These are phyloP conservation scores for Machaerirhynchus nigripectus DNA, from an alignment of 2,113 vertebrate genomes.

Conservation along the genomic window DNA sequence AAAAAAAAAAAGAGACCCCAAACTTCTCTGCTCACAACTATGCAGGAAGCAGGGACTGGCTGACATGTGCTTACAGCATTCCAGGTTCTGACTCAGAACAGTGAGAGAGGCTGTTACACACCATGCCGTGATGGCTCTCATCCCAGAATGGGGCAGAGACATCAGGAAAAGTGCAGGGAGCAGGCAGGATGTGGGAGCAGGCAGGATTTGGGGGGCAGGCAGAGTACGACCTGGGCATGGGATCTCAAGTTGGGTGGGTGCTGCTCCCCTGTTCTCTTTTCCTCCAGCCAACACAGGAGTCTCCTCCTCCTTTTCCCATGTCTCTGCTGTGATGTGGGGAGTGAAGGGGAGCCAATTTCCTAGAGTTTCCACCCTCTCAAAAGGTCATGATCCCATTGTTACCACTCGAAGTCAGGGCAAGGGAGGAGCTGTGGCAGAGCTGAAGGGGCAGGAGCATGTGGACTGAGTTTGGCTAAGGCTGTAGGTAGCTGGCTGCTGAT, in stretches of 20 bases:
- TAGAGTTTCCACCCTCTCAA: neutral
- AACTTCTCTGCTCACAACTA: neutral
- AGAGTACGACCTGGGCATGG: fast-evolving
- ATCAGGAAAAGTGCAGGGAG: neutral
- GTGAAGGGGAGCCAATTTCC: neutral
- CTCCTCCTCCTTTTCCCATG: neutral
- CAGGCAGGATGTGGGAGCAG: neutral
- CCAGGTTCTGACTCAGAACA: neutral
- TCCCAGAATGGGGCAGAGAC: neutral
- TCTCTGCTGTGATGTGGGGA: neutral
- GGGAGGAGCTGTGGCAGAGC: neutral
- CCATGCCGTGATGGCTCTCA: fast-evolving
- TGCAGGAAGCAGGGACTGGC: neutral
- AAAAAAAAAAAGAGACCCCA: neutral
- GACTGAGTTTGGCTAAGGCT: neutral
- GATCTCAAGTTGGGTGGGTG: neutral
- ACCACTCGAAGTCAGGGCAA: neutral
- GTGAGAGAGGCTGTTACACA: neutral
- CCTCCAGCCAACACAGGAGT: neutral
- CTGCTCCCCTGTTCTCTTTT: neutral
- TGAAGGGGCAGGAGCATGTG: neutral
- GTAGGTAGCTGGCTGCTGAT: neutral
- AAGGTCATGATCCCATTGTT: neutral
- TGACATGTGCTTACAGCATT: neutral
- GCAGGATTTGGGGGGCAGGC: neutral